phyloP scores from a whole-genome alignment of 2,888 invertebrate species.

The Hemicrepidius hirtus region DNA sequence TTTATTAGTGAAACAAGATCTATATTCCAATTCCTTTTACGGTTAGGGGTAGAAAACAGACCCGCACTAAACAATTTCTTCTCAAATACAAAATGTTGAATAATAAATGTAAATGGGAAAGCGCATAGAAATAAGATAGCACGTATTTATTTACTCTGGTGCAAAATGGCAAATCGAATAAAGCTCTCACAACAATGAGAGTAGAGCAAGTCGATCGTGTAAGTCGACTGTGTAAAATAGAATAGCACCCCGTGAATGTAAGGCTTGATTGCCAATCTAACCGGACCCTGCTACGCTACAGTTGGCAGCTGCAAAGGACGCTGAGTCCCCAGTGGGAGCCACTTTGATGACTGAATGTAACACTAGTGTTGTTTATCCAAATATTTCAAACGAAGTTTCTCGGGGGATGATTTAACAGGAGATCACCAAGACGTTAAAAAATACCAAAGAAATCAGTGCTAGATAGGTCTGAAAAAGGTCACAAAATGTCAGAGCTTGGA shows the following conservation, averaged over 20 bases:
- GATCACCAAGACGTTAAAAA: conserved; percentile 7
- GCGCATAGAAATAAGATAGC: conserved; percentile 26
- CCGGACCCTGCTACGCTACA: conserved; percentile 53
- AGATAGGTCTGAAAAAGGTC: no score
- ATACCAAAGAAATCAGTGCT: neutral
- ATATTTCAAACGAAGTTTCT: conserved; percentile 29
- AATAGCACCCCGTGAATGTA: conserved; percentile 55
- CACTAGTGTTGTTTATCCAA: conserved; percentile 38
- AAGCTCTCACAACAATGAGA: conserved; percentile 49
- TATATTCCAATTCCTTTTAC: neutral
- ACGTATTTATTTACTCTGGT: conserved; percentile 40
- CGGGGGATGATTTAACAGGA: neutral
- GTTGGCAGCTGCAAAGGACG: conserved; percentile 50
- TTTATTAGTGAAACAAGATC: neutral
- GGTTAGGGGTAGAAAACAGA: neutral
- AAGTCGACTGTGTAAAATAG: conserved; percentile 53
- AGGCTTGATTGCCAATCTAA: conserved; percentile 55
- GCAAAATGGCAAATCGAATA: conserved; percentile 51
- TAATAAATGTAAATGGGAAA: conserved; percentile 5
- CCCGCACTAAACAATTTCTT: neutral
- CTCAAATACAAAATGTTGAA: neutral
- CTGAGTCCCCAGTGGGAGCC: conserved; percentile 38
- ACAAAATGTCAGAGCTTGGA: no score
- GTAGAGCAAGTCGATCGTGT: conserved; percentile 49
- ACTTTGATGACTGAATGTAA: conserved; percentile 45